phyloP scores from a whole-genome alignment of 2,113 vertebrate species.

The Aegotheles bennettii region DNA sequence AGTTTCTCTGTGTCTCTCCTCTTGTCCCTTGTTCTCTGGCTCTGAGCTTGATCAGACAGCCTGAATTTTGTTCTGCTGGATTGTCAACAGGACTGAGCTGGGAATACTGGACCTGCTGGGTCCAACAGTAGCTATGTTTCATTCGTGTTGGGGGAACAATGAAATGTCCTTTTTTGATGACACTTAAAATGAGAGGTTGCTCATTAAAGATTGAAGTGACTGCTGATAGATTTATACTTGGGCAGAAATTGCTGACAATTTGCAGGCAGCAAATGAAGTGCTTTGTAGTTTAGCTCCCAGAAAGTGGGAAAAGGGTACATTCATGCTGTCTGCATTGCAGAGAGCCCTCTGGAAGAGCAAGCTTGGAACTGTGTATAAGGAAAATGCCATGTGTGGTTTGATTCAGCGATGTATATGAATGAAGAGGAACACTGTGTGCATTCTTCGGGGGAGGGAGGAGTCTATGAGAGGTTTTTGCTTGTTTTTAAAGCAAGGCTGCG shows the following conservation, averaged over 20 bases:
- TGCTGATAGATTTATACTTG: not conserved
- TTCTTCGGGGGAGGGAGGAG: not conserved
- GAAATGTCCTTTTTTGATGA: not conserved
- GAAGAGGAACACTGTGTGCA: not conserved
- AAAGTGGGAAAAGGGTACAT: accelerated
- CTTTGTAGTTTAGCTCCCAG: not conserved
- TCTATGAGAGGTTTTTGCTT: not conserved
- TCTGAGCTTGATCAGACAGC: not conserved
- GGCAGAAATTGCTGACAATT: not conserved
- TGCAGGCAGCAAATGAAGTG: not conserved
- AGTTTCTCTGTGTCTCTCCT: not conserved
- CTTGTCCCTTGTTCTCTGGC: not conserved
- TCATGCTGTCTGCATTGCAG: not conserved
- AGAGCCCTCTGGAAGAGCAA: not conserved
- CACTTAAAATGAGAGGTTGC: not conserved
- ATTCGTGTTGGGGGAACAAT: not conserved
- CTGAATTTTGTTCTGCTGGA: not conserved
- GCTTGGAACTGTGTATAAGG: not conserved
- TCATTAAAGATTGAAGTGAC: not conserved
- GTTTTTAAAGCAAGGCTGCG: not conserved
- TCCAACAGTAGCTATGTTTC: not conserved
- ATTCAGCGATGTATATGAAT: not conserved
- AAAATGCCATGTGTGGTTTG: not conserved
- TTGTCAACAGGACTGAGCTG: not conserved
- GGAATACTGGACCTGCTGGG: not conserved